Base-by-base conservation (phyloP, 2,888 invertebrate species). In the Oscheius sp. region DNA sequence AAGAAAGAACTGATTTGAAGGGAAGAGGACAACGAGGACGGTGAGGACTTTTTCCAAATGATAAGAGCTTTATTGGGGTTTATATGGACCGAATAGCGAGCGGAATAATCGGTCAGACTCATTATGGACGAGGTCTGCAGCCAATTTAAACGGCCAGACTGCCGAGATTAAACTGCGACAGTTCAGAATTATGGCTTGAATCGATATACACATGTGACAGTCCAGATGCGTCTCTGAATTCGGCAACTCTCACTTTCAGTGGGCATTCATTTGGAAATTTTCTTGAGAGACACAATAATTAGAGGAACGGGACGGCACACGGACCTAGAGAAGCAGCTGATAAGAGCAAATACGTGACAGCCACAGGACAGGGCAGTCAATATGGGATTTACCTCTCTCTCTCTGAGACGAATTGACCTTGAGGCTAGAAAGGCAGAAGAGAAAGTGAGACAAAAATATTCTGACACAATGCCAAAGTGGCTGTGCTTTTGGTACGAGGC, bases 381-480 rank as follows among this genome's bases (percentile, higher is more conserved):
- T 46, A 46, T 27, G 31, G 52, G 29, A n/a, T n/a, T n/a, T n/a
- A n/a, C n/a, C n/a, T n/a, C n/a, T n/a, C n/a, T n/a, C n/a, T n/a
- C n/a, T n/a, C n/a, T n/a, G n/a, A n/a, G n/a, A 63, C 53, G 63
- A 61, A 52, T 20, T 39, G 71, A 52, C 48, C 67, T 31, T 53
- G 48, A 64, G 67, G 55, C 53, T 45, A 61, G 63, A 42, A 68
- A 50, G n/a, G n/a, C n/a, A n/a, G 52, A 46, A 53, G 61, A 50
- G 55, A 61, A 27, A 65, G 70, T 55, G 61, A 66, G 46, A 66
- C 15, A 63, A 66, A 48, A 37, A 69, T 29, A 57, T 5, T 53
- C 39, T 20, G 52, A 63, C 48, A 63, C 27, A 48, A 31, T 61
- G 50, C n/a, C n/a, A n/a, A n/a, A n/a, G n/a, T n/a, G n/a, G n/a